Evolutionary conservation across 2,113 vertebrate genomes (phyloP).

Genomic region (Carassius auratus): DNA sequence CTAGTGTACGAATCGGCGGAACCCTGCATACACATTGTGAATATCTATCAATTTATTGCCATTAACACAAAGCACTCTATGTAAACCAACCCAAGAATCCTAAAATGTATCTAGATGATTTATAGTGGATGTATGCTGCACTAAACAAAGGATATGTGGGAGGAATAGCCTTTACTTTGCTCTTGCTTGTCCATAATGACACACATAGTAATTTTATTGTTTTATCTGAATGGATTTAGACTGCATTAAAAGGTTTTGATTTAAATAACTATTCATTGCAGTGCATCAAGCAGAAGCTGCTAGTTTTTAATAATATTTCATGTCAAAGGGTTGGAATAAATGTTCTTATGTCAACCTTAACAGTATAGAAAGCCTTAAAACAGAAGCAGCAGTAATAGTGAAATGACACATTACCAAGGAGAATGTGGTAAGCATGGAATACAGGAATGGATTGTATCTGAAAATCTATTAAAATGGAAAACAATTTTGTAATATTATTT

Average conservation of each 20-base stretch:
- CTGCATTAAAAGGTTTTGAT: neutral
- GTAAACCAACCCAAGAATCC: neutral
- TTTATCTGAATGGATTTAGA: neutral
- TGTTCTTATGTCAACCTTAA: neutral
- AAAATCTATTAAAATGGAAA: no score
- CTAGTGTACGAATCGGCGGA: constrained; percentile 99
- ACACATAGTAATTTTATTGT: neutral
- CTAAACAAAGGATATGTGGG: neutral
- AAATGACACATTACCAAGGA: constrained; percentile 2
- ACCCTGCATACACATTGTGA: constrained; percentile 79
- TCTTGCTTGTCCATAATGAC: constrained; percentile 1
- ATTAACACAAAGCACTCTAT: neutral
- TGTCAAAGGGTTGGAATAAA: neutral
- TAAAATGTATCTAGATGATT: neutral
- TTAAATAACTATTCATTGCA: neutral
- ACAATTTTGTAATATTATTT: no score
- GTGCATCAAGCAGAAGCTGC: constrained; percentile 1
- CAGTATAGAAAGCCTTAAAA: neutral
- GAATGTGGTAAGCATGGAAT: neutral
- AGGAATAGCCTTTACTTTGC: neutral
- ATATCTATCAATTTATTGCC: neutral
- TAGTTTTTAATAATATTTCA: neutral
- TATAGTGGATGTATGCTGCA: constrained; percentile 16
- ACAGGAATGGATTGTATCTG: no score
- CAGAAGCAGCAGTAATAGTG: neutral